Evolutionary conservation across 1,140 invertebrate genomes (phyloP), one percentile per base, ranked within the genome.

Genomic region (Bombyx mandarina): DNA sequence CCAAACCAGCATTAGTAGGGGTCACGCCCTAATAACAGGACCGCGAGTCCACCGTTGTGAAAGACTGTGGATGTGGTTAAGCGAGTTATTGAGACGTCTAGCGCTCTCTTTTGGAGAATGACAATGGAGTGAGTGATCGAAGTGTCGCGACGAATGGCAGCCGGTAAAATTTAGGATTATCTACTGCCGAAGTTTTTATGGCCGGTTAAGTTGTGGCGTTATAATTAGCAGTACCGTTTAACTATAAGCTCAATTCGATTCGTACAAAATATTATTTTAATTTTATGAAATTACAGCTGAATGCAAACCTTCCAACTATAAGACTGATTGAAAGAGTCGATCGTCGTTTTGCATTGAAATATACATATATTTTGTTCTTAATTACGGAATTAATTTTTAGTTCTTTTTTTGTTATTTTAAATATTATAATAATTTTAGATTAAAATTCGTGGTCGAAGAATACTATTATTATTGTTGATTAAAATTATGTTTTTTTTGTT

Each of bases 21-120:
- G 54, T 43, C 44, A 45, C 54, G 43, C 61, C 61, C 65, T 44
- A 48, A 46, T 60, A 61, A 57, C 54, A 49, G 46, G 60, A 56
- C 57, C 55, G 45, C 52, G 46, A 43, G 68, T 71, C 67, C 77
- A 71, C 60, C 74, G 78, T 71, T 70, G 69, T 82, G 80, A 83
- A 77, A 82, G 66, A 75, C 73, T 75, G 51, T 72, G 79, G 69
- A 61, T 58, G 57, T 58, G 62, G 60, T 64, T 61, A 63, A 59
- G 63, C 57, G 56, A 49, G 58, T 61, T 57, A 52, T 58, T 51
- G 61, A 65, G 61, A 51, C 60, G 57, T 60, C 43, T 58, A 73
- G 63, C 67, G 68, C 67, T 66, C 66, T 61, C 58, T 60, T 47
- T 35, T 58, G 49, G 54, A 26, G 57, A 62, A 62, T 63, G 57